Conservation (phyloP, 2,113 vertebrate species). For the Corythoichthys haematopterus region DNA sequence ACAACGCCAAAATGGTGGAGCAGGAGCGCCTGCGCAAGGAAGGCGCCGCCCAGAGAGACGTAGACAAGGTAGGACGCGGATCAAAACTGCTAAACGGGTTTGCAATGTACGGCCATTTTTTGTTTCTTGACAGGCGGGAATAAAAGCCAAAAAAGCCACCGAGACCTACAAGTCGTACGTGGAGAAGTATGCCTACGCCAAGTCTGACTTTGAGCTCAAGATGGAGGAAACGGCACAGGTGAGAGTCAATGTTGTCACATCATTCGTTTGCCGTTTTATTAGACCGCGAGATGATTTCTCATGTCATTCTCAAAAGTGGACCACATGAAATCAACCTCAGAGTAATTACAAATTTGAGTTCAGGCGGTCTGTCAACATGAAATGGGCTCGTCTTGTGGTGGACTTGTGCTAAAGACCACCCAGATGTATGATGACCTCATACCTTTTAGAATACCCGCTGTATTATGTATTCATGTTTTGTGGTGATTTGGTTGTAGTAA, state of each 20-base stretch:
- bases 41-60: conserved; percentile 89
- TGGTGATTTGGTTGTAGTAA: too few relatives aligned
- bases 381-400: too few relatives aligned
- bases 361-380: too few relatives aligned
- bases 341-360: too few relatives aligned
- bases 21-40: conserved; percentile 94
- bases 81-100: neutral
- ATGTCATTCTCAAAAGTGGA: too few relatives aligned
- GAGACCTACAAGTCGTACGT: conserved; percentile 89
- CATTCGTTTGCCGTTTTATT: too few relatives aligned
- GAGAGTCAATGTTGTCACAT: conserved; percentile 7
- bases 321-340: too few relatives aligned
- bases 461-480: too few relatives aligned
- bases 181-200: conserved; percentile 90
- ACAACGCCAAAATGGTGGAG: conserved; percentile 88
- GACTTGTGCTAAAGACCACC: too few relatives aligned
- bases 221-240: conserved; percentile 97
- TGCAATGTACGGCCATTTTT: neutral
- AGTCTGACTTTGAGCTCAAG: conserved; percentile 94
- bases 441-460: too few relatives aligned
- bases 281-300: too few relatives aligned
- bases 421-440: too few relatives aligned
- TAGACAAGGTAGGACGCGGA: conserved; percentile 84
- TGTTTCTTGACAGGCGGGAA: conserved; percentile 76
- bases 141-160: conserved; percentile 96